phyloP scores from a whole-genome alignment of 1,140 invertebrate species.

The Nephila pilipes region DNA sequence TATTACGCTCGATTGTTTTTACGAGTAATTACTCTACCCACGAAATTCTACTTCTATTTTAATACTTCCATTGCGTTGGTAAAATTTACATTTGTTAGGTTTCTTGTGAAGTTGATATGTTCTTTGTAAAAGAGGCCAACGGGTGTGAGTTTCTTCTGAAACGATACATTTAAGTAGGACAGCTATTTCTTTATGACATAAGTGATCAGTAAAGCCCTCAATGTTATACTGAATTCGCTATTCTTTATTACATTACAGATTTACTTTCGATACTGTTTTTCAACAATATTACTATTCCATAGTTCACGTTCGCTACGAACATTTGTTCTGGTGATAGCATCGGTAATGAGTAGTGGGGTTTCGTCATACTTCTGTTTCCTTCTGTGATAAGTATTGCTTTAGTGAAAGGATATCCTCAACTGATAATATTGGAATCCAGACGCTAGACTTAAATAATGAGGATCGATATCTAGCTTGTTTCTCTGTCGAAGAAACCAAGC shows the following conservation, averaged over 20 bases:
- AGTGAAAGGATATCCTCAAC: background rate
- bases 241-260: conserved; percentile 14
- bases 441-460: background rate
- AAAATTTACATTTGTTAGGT: conserved; percentile 11
- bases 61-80: background rate
- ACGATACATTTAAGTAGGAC: conserved; percentile 9
- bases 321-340: background rate
- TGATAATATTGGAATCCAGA: background rate
- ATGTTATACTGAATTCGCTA: background rate
- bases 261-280: background rate
- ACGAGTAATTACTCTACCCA: background rate
- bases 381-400: background rate
- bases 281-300: background rate
- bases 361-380: background rate
- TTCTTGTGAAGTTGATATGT: background rate
- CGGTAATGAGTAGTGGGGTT: background rate
- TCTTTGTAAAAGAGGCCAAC: background rate
- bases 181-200: background rate
- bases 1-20: background rate
- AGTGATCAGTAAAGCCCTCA: background rate
- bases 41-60: background rate
- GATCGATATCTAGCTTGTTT: background rate
- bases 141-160: background rate
- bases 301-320: background rate
- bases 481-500: background rate